Evolutionary conservation across 2,113 vertebrate species (phyloP).

Genomic region (Tychaedon coryphoeus): DNA sequence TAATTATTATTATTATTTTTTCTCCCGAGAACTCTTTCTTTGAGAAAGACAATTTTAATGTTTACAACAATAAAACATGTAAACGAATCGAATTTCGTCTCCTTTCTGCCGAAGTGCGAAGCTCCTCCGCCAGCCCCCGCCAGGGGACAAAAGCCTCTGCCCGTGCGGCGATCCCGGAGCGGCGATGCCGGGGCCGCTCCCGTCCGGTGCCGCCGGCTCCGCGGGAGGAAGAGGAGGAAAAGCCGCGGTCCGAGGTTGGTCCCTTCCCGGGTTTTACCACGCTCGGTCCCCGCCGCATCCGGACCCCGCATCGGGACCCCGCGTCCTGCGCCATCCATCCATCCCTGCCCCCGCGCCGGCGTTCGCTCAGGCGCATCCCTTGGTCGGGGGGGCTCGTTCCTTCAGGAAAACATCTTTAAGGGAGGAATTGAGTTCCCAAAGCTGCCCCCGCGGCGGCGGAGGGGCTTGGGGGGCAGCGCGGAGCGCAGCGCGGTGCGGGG

Average conservation of each 20-base stretch:
- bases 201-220: background rate
- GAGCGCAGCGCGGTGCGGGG: background rate
- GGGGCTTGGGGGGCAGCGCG: background rate
- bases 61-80: slow-evolving; percentile 95
- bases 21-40: slow-evolving; percentile 85
- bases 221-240: background rate
- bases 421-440: background rate
- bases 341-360: background rate
- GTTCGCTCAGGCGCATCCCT: background rate
- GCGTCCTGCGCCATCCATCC: background rate
- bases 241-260: background rate
- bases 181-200: background rate
- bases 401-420: rapidly evolving
- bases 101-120: slow-evolving; percentile 58
- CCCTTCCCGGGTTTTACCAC: background rate
- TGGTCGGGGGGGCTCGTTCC: rapidly evolving
- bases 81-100: slow-evolving; percentile 76
- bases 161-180: background rate
- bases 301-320: background rate
- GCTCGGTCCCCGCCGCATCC: background rate
- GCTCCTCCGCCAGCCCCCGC: background rate
- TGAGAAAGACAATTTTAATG: slow-evolving; percentile 96
- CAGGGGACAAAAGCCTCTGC: slow-evolving; percentile 1
- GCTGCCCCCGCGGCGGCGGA: background rate
- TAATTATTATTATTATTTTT: slow-evolving; percentile 68